These are phyloP conservation scores for Leuciscus idus DNA, from an alignment of 2,113 vertebrate genomes.

Conservation along the genomic window DNA sequence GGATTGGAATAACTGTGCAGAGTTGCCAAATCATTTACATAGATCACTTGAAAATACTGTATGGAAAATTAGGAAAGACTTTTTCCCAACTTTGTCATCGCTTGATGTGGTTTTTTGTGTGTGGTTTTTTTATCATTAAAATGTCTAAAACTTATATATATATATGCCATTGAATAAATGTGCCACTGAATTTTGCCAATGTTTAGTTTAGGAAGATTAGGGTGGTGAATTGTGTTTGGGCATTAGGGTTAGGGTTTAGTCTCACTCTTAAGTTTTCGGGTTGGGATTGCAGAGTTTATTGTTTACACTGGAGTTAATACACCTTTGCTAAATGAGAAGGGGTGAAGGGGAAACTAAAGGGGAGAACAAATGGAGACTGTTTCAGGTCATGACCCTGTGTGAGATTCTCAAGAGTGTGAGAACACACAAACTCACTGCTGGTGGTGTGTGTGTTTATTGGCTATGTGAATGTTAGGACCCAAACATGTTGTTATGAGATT, in stretches of 20 bases:
- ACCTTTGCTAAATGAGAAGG: not conserved
- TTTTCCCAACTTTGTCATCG: not conserved
- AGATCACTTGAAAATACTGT: not conserved
- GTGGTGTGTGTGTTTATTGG: constrained; percentile 17
- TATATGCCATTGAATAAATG: too few species aligned
- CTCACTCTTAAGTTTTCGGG: not conserved
- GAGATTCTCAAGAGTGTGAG: constrained; percentile 38
- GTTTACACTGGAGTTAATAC: not conserved
- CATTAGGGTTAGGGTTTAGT: not conserved
- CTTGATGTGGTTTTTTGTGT: too few species aligned
- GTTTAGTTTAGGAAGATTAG: not conserved
- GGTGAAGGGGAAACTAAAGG: not conserved
- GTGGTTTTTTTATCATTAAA: not conserved
- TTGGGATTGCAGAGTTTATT: not conserved
- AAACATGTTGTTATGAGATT: constrained; percentile 21
- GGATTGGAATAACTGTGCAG: not conserved
- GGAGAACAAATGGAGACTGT: constrained; percentile 31
- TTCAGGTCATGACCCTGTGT: constrained; percentile 47
- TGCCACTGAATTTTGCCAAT: not conserved
- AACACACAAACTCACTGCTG: constrained; percentile 20
- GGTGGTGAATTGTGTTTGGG: not conserved
- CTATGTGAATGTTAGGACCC: not conserved
- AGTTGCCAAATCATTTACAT: not conserved
- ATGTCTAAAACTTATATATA: not conserved
- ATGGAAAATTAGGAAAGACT: not conserved